Conservation (phyloP, 2,888 invertebrate genomes). For the Lithophane semibrunnea region DNA sequence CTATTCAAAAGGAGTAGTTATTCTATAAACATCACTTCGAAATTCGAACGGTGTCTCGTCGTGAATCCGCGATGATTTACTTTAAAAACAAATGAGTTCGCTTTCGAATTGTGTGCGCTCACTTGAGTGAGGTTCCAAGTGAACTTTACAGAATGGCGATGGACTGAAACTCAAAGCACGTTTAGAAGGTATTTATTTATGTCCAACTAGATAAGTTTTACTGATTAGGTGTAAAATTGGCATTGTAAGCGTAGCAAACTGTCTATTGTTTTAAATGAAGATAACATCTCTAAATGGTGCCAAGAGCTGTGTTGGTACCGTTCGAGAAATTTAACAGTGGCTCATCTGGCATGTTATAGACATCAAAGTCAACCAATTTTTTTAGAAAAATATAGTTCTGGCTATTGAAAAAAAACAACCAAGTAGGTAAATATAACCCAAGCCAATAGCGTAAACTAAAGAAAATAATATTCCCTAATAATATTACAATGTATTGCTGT, state of each 20-base stretch:
- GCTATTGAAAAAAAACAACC: no score
- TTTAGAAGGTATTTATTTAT: background rate
- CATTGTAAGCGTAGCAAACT: background rate
- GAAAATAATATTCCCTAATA: no score
- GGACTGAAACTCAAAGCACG: background rate
- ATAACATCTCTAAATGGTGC: slow-evolving; percentile 35
- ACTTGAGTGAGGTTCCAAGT: background rate
- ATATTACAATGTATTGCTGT: no score
- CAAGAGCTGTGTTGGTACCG: slow-evolving; percentile 28
- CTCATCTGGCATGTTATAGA: background rate
- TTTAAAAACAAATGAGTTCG: no score
- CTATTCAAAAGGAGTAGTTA: no score
- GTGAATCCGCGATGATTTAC: no score
- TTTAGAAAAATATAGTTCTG: no score
- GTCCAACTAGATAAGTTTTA: background rate
- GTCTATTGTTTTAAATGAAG: slow-evolving; percentile 37
- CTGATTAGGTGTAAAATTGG: slow-evolving; percentile 41
- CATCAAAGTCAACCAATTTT: no score
- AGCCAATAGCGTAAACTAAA: no score
- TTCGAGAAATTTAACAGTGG: background rate
- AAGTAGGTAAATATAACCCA: background rate
- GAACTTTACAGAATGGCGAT: background rate
- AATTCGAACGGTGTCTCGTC: no score
- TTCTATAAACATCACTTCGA: no score
- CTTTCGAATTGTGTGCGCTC: background rate